A percentile compares a stretch with the other conserved stretches of the same genome.
Conservation (phyloP, 2,797 vertebrate genomes). For the Scolopax rusticola region DNA sequence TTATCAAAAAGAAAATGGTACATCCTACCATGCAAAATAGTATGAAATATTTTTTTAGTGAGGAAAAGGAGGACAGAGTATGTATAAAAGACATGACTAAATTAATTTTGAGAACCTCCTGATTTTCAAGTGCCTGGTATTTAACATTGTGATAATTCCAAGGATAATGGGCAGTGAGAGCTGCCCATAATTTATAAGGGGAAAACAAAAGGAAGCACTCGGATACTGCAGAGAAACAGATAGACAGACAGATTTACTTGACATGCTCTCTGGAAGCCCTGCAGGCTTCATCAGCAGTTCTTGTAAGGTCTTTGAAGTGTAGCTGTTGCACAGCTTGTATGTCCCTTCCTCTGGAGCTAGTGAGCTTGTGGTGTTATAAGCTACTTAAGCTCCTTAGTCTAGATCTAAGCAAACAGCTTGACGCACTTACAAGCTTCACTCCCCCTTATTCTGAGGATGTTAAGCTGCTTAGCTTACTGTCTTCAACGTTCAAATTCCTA, state of each 20-base stretch:
- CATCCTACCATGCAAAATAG: background rate
- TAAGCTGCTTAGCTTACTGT: slow-evolving; percentile 73
- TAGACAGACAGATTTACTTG: background rate
- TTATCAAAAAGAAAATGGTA: background rate
- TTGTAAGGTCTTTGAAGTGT: slow-evolving; percentile 60
- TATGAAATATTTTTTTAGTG: background rate
- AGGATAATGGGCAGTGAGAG: background rate
- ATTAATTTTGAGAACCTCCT: background rate
- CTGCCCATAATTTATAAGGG: background rate
- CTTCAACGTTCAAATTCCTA: slow-evolving; percentile 59
- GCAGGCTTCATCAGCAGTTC: background rate
- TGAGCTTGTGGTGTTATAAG: slow-evolving; percentile 66
- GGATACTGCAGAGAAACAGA: background rate
- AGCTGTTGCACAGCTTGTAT: slow-evolving; percentile 60
- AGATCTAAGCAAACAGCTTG: slow-evolving; percentile 76
- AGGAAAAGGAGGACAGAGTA: background rate
- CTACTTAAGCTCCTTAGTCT: slow-evolving; percentile 75
- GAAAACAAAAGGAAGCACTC: background rate
- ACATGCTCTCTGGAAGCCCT: slow-evolving; percentile 12
- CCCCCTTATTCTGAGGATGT: slow-evolving; percentile 68
- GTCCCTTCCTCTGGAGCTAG: slow-evolving; percentile 50
- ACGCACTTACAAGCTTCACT: slow-evolving; percentile 65
- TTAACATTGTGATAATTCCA: background rate
- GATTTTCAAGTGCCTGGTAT: background rate
- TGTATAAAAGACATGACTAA: background rate